A percentile compares a stretch with the other conserved stretches of the same genome.
Evolutionary conservation across 2,113 vertebrate species (phyloP).

Genomic region (Tetrao urogallus): DNA sequence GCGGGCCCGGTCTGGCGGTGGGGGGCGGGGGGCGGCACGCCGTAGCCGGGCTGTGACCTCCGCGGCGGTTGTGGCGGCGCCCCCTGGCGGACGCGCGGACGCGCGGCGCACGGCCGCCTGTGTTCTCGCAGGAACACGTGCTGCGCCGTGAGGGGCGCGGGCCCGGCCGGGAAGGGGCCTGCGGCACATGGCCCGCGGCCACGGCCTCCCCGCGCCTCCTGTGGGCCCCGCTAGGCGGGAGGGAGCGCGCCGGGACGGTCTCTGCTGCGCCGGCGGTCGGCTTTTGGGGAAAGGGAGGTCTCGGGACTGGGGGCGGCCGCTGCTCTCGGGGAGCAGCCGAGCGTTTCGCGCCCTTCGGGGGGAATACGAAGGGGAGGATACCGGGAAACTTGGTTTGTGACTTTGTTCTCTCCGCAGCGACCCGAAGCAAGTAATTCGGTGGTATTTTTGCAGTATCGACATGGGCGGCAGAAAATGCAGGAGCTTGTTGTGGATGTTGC

Average conservation of each 20-base stretch:
- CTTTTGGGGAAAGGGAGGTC: too few species aligned
- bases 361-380: too few species aligned
- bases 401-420: not conserved
- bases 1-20: not conserved
- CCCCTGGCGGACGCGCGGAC: not conserved
- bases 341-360: not conserved
- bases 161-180: slow-evolving; percentile 29
- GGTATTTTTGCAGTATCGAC: not conserved
- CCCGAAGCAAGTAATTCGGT: not conserved
- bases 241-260: too few species aligned
- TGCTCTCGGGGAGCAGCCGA: not conserved
- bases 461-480: not conserved
- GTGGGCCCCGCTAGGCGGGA: too few species aligned
- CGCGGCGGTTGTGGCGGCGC: slow-evolving; percentile 27
- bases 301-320: too few species aligned
- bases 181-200: not conserved
- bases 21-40: slow-evolving; percentile 33
- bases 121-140: slow-evolving; percentile 35
- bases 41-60: slow-evolving; percentile 60
- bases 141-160: slow-evolving; percentile 58
- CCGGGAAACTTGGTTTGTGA: not conserved
- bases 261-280: too few species aligned
- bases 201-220: too few species aligned
- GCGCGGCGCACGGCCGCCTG: not conserved
- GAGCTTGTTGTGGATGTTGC: slow-evolving; percentile 5